Evolutionary conservation across 2,797 vertebrate species (phyloP), one percentile per base, ranked within the genome.

Genomic region (Neopelma chrysocephalum): DNA sequence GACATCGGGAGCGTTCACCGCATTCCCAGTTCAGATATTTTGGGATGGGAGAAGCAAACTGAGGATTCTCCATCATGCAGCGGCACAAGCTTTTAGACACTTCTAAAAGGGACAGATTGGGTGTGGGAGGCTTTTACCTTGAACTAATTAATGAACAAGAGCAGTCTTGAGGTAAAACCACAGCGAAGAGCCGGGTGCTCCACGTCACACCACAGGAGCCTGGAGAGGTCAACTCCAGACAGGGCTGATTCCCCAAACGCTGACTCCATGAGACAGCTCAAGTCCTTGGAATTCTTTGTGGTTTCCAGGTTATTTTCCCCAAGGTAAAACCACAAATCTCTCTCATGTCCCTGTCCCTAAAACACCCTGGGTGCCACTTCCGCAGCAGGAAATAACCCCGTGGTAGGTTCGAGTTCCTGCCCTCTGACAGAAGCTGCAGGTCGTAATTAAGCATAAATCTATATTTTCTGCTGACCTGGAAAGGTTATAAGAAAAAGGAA

Each of bases 141-240:
- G 48, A 36, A 81, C 80, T 45, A 83, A 83, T 66, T 79, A 73
- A 87, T 29, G 68, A 91, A 26, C 68, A 58, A 82, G 71, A 91
- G 77, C 9, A n/a, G 56, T 51, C 72, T 3, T 18, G 85, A 78
- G 72, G 68, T 51, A 50, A 82, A 90, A 87, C 61, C 89, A 61
- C 50, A 54, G 65, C 1, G 1, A 65, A 69, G 64, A 61, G 47
- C 20, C 5, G 8, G 32, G 85, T 0, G 1, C 56, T 84, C 79
- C 12, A 6, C 3, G 0, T 15, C 16, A 15, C 58, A 40, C 0
- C 2, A 71, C n/a, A 70, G 66, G 51, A 76, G 19, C 40, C 5
- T 0, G 32, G 34, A 50, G 79, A 88, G 72, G 80, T 94, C 68
- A 90, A 0, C 58, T 50, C 50, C 54, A 72, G 82, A 9, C 17